Conservation (phyloP, 2,113 vertebrate species). For the Raja brachyura region DNA sequence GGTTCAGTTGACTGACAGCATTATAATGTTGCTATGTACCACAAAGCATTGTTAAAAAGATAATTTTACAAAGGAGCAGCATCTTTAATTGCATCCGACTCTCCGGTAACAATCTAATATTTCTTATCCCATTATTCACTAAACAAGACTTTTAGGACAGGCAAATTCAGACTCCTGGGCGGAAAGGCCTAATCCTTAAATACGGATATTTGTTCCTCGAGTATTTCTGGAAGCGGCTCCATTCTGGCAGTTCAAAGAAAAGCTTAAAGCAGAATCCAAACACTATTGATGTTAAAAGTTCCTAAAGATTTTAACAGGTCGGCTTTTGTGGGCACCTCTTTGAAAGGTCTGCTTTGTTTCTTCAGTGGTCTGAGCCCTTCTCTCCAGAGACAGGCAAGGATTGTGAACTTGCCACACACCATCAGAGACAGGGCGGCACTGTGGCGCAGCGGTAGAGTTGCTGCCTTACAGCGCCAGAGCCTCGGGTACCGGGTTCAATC, state of each 20-base stretch:
- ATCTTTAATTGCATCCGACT: background rate
- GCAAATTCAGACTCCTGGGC: background rate
- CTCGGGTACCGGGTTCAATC: no score
- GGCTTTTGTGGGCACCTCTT: background rate
- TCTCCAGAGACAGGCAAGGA: conserved; percentile 5
- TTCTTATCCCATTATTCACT: background rate
- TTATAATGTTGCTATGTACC: background rate
- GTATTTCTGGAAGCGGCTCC: background rate
- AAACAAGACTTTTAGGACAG: background rate
- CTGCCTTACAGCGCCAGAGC: no score
- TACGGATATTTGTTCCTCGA: conserved; percentile 12
- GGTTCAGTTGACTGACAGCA: no score
- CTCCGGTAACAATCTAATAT: background rate
- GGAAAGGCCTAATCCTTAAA: background rate
- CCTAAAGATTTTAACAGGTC: conserved; percentile 24
- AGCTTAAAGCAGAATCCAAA: conserved; percentile 28
- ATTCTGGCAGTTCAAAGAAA: background rate
- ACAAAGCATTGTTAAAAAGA: background rate
- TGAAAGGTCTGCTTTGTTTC: conserved; percentile 28
- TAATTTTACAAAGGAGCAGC: background rate
- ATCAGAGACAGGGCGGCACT: background rate
- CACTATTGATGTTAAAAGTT: background rate
- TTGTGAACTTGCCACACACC: background rate
- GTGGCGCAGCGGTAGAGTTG: no score
- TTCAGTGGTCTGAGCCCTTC: conserved; percentile 29